Evolutionary conservation across 2,888 invertebrate genomes (phyloP).

Genomic region (Euzophera pinguis): DNA sequence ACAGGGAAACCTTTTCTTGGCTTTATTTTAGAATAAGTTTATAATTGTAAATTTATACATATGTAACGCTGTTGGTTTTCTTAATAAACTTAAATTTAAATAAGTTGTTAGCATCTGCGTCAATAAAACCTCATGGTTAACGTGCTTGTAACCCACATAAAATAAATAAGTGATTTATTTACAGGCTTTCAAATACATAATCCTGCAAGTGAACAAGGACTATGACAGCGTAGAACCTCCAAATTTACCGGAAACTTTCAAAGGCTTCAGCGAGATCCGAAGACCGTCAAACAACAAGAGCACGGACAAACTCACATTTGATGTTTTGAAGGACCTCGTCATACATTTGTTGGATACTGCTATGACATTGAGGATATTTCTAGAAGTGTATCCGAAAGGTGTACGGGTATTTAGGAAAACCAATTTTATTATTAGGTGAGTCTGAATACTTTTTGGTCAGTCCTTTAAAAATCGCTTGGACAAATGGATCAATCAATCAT

Average conservation of each 20-base stretch:
- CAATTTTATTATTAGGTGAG: conserved; percentile 79
- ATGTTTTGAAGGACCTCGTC: conserved; percentile 82
- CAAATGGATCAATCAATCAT: too few species aligned
- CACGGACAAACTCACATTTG: conserved; percentile 58
- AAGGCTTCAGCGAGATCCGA: conserved; percentile 64
- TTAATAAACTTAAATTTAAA: too few species aligned
- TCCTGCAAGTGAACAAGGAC: conserved; percentile 72
- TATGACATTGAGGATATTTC: conserved; percentile 83
- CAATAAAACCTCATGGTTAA: too few species aligned
- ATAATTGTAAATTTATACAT: too few species aligned
- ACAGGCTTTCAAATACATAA: conserved; percentile 74
- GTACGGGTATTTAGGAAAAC: conserved; percentile 75
- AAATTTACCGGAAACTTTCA: conserved; percentile 68
- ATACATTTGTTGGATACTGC: conserved; percentile 85
- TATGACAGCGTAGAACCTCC: conserved; percentile 65
- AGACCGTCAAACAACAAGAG: conserved; percentile 44
- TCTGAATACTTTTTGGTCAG: conserved; percentile 5
- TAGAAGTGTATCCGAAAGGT: conserved; percentile 83
- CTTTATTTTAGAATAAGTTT: too few species aligned
- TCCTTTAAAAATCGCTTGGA: too few species aligned
- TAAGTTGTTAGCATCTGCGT: too few species aligned
- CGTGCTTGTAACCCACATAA: conserved; percentile 23
- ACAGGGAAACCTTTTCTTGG: too few species aligned
- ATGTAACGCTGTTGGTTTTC: too few species aligned
- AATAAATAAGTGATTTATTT: conserved; percentile 1